Conservation (phyloP, 2,888 invertebrate species). For the Seira sanloemensis region DNA sequence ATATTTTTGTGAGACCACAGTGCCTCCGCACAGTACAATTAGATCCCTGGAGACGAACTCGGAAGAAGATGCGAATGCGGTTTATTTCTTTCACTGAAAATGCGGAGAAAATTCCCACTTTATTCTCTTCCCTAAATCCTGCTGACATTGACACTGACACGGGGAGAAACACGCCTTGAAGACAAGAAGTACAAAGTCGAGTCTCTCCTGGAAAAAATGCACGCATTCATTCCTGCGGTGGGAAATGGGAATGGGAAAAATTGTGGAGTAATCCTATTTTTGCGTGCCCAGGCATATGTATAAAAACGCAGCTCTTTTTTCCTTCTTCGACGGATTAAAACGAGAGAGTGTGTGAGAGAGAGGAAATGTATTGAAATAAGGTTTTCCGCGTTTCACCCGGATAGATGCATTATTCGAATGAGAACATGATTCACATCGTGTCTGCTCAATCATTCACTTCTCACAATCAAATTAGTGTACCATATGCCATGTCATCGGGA, state of each 20-base stretch:
- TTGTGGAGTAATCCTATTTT: slow-evolving; percentile 4
- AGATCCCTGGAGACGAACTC: background rate
- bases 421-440: too few species aligned
- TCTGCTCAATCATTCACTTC: too few species aligned
- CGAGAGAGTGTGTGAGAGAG: too few species aligned
- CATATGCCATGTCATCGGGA: too few species aligned
- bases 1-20: background rate
- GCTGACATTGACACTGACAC: slow-evolving; percentile 68
- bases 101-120: slow-evolving; percentile 30
- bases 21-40: background rate
- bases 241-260: slow-evolving; percentile 4
- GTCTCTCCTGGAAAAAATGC: slow-evolving; percentile 8
- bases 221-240: background rate
- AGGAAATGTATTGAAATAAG: too few species aligned
- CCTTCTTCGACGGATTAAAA: slow-evolving; percentile 3
- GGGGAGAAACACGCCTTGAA: slow-evolving; percentile 54
- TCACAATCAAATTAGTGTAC: too few species aligned
- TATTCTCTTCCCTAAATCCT: slow-evolving; percentile 34
- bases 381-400: too few species aligned
- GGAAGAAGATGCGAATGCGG: background rate
- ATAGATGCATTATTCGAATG: too few species aligned
- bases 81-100: background rate
- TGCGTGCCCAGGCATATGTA: background rate
- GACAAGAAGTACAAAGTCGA: slow-evolving; percentile 30
- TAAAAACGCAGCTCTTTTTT: too few species aligned